Evolutionary conservation across 2,797 vertebrate species (phyloP).

Genomic region (Urocyon cinereoargenteus): DNA sequence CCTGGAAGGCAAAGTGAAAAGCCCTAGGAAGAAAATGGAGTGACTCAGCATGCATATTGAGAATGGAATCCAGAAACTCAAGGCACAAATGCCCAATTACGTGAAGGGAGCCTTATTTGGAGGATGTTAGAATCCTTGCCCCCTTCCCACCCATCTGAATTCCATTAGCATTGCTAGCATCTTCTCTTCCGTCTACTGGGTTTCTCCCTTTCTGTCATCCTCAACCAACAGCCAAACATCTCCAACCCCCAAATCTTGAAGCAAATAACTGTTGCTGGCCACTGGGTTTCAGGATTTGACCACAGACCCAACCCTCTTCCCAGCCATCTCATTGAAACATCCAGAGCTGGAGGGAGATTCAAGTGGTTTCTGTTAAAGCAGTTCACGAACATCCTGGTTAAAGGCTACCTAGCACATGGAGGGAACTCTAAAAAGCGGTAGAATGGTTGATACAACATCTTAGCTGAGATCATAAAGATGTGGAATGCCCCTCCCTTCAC

Average conservation of each 20-base stretch:
- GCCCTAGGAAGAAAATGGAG: constrained; percentile 14
- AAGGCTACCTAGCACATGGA: neutral
- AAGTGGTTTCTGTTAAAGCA: neutral
- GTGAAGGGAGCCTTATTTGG: neutral
- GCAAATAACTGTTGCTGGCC: neutral
- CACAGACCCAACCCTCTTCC: neutral
- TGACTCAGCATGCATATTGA: constrained; percentile 47
- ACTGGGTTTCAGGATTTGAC: neutral
- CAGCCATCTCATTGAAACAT: constrained; percentile 10
- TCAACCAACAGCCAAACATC: constrained; percentile 43
- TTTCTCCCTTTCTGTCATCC: neutral
- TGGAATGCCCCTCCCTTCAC: neutral
- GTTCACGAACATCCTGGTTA: neutral
- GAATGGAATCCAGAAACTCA: constrained; percentile 60
- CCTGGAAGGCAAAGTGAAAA: constrained; percentile 43
- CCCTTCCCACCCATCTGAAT: neutral
- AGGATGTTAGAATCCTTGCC: neutral
- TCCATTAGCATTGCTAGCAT: neutral
- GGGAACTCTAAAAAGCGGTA: neutral
- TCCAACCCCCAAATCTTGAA: neutral
- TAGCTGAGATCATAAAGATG: neutral
- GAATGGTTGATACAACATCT: neutral
- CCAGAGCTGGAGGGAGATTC: neutral
- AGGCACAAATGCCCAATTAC: neutral
- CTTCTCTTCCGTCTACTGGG: neutral